These are phyloP conservation scores for Hydrozoanthus gracilis DNA, from an alignment of 92 coral and sea anemone genomes.

Conservation along the genomic window DNA sequence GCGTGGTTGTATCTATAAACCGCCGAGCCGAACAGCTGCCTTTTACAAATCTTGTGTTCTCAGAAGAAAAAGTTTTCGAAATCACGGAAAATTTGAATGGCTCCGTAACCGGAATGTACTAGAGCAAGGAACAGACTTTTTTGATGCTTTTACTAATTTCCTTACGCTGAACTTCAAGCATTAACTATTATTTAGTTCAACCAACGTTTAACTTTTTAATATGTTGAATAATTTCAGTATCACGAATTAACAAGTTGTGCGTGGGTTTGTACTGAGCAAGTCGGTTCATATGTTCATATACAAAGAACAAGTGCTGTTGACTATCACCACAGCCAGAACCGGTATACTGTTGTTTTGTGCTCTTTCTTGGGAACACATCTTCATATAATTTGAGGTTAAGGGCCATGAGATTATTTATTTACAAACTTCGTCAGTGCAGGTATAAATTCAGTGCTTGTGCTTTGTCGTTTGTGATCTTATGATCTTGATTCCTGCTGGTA, in stretches of 20 bases:
- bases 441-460: conserved; percentile 27
- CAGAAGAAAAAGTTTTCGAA: not conserved
- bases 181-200: conserved; percentile 7
- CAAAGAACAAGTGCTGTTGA: not conserved
- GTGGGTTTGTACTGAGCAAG: not conserved
- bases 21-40: conserved; percentile 20
- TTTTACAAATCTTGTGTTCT: not conserved
- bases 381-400: conserved; percentile 23
- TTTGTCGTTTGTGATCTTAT: conserved; percentile 49
- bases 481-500: conserved; percentile 52
- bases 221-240: conserved; percentile 21
- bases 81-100: not conserved
- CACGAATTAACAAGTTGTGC: conserved; percentile 25
- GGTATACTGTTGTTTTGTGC: not conserved
- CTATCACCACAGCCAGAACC: not conserved
- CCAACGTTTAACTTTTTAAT: conserved; percentile 21
- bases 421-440: conserved; percentile 16
- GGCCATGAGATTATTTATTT: conserved; percentile 30
- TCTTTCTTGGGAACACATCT: not conserved
- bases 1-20: conserved; percentile 24
- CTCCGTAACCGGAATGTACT: not conserved
- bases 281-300: not conserved
- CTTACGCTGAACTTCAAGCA: conserved; percentile 20
- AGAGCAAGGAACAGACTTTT: not conserved
- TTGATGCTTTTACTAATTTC: conserved; percentile 5